Base-by-base conservation (phyloP, 2,888 invertebrate genomes). In the Cosmia pyralina region DNA sequence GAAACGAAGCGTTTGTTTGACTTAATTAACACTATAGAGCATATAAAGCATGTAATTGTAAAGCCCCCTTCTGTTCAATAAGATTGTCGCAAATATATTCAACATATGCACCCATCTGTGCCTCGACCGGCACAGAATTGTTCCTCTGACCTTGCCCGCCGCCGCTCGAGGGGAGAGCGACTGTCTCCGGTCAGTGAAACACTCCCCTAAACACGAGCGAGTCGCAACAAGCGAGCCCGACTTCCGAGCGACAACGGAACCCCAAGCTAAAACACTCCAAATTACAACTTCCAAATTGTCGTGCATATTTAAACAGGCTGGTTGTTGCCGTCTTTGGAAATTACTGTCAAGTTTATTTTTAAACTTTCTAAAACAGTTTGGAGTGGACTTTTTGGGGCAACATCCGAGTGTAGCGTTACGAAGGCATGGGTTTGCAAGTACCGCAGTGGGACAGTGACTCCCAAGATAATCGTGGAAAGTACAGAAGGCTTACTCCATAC, bases 321-420 rank as follows among this genome's bases (percentile, higher is more conserved):
- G 34, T 78, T 71, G 55, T 72, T 66, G 55, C 69, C 72, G 55
- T 68, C 76, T 75, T 71, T 65, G 46, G n/a, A 76, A 76, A 68
- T 75, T 74, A 74, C 72, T 72, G 74, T 60, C 59, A 72, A 74
- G 55, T 79, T 79, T 75, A 85, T 80, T 85, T 80, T 80, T 77
- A 41, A 73, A 71, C 68, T 82, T 79, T 63, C 59, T 69, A n/a
- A 28, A 69, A 52, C 28, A 64, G 46, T 62, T 72, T 70, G 28
- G 19, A 59, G 52, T 73, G 28, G 53, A 70, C 50, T 63, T 68
- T 74, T 73, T 68, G 11, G 60, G 22, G 52, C 22, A 62, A 48
- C 19, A 66, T 8, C 64, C 17, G 38, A 59, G 50, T 64, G 50
- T 13, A 15, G 15, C 63, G 50, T 70, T 63, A 46, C 52, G 28